Conservation (phyloP, 2,888 invertebrate species). For the Nomada hirtipes region DNA sequence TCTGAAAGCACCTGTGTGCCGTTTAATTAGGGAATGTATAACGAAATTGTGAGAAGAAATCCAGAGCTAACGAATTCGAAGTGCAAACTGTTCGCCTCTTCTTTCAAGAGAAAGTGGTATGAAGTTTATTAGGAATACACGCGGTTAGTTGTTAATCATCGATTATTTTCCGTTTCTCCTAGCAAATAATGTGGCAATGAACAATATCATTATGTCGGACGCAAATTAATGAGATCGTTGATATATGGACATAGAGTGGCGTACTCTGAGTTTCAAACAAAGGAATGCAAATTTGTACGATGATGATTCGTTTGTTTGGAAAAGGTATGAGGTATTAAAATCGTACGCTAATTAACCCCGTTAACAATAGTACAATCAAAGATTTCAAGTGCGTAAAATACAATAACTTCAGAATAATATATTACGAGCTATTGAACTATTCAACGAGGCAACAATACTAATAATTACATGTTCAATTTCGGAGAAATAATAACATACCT, state of each 20-base stretch:
- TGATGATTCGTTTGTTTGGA: background rate
- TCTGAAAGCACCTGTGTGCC: background rate
- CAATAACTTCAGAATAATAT: too few species aligned
- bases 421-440: too few species aligned
- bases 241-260: background rate
- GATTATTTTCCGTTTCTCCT: background rate
- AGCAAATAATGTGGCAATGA: constrained; percentile 8
- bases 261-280: background rate
- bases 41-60: constrained; percentile 35
- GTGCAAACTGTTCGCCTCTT: constrained; percentile 8
- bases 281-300: background rate
- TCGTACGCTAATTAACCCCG: background rate
- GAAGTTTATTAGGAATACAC: background rate
- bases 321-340: background rate
- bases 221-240: background rate
- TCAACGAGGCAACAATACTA: background rate
- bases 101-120: constrained; percentile 18
- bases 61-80: constrained; percentile 27
- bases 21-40: constrained; percentile 32
- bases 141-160: constrained; percentile 4
- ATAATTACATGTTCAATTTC: background rate
- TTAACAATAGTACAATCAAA: background rate
- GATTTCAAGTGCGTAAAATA: too few species aligned
- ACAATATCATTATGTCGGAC: background rate
- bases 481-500: background rate